Base-by-base conservation (phyloP, 2,888 invertebrate species). In the Tuta absoluta region DNA sequence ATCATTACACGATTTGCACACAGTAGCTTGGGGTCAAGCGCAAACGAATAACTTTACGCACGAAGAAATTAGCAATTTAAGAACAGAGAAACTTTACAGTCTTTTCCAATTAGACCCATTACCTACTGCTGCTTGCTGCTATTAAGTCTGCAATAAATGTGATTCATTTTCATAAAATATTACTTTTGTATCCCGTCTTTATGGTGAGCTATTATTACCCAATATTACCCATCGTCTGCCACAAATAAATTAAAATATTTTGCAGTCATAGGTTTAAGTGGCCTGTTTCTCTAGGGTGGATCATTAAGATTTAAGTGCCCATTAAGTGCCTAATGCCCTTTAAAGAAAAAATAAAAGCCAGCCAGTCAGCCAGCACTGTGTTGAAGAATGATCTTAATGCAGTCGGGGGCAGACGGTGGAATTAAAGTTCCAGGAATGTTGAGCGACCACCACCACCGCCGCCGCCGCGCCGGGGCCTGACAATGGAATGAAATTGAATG, bases 361-460 rank as follows among this genome's bases (percentile, higher is more conserved):
- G n/a, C n/a, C n/a, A n/a, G n/a, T n/a, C n/a, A 72, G 58, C 67
- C 60, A 58, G 66, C 63, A 64, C 63, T 61, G 63, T 67, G 63
- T 68, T 71, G 67, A 67, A 70, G 76, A 78, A 79, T 75, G 72
- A 74, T 74, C 65, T 75, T 68, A 77, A 78, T 73, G 73, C 75
- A 68, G 75, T 72, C 71, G 69, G 72, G 73, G 74, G 75, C 67
- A 65, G 66, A 74, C 74, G 70, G 68, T 68, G 72, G 75, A 72
- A 75, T 77, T 75, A 73, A 75, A 75, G 77, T 80, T 79, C 79
- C 74, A 71, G 72, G 81, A 80, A 81, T 75, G 75, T 68, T 70
- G 66, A 37, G 63, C 53, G 60, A 51, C 57, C 49, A 38, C 59
- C 56, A 51, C 23, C 62, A 58, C 63, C 24, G 67, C 66, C 64